Conservation (phyloP, 2,113 vertebrate species). For the Gorsachius goisagi region DNA sequence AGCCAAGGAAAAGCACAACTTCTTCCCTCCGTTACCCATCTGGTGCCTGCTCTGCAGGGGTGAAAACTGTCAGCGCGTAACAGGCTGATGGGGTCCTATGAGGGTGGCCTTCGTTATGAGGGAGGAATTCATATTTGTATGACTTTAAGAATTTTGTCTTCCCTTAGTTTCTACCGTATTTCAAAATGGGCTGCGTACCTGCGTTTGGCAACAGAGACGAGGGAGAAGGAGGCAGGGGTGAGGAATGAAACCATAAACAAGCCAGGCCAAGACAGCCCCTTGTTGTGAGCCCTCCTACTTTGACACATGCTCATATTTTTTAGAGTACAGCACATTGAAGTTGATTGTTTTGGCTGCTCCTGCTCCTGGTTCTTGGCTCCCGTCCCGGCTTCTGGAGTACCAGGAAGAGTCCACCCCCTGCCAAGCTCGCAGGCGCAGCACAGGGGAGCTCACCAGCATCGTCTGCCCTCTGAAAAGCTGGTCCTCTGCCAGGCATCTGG, state of each 20-base stretch:
- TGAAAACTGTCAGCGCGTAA: background rate
- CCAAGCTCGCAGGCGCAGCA: background rate
- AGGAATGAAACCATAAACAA: constrained; percentile 24
- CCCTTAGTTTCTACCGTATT: background rate
- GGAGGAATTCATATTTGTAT: background rate
- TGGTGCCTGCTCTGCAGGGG: constrained; percentile 6
- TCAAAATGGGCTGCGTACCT: background rate
- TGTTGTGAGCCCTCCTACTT: constrained; percentile 18
- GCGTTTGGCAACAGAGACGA: background rate
- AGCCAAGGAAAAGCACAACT: background rate
- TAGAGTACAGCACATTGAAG: background rate
- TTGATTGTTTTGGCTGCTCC: constrained; percentile 28
- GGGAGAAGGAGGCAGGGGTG: background rate
- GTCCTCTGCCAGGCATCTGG: background rate
- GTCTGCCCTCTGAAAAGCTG: background rate
- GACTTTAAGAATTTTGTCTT: background rate
- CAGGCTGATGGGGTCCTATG: background rate
- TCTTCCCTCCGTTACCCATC: background rate
- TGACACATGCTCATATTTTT: constrained; percentile 28
- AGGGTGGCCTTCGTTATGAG: background rate
- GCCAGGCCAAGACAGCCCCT: background rate
- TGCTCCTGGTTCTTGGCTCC: constrained; percentile 7
- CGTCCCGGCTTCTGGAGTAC: background rate
- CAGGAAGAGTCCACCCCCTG: background rate
- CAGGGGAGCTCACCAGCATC: background rate